phyloP scores from a whole-genome alignment of 1,140 invertebrate species.

The Lanistes nyassanus region DNA sequence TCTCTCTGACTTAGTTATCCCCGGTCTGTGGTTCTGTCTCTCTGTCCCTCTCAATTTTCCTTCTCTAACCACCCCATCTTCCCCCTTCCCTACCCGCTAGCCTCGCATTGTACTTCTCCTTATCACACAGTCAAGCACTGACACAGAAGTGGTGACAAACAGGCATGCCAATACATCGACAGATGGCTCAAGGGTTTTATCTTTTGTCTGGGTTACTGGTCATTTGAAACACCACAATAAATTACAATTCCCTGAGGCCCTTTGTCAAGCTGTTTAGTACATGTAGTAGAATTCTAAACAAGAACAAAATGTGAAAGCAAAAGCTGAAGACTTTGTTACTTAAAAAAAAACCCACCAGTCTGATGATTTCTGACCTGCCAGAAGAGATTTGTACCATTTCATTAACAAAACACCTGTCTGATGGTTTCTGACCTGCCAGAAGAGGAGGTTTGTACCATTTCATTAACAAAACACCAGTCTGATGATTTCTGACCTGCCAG shows the following conservation, averaged over 20 bases:
- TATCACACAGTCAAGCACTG: not conserved
- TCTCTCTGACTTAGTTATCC: too few relatives aligned
- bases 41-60: not conserved
- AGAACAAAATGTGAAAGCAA: not conserved
- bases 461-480: not conserved
- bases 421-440: not conserved
- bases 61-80: not conserved
- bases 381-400: not conserved
- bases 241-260: too few relatives aligned
- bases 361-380: slow-evolving; percentile 3
- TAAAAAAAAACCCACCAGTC: not conserved
- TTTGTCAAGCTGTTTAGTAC: too few relatives aligned
- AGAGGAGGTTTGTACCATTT: too few relatives aligned
- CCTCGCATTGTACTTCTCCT: too few relatives aligned
- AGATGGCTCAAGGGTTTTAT: not conserved
- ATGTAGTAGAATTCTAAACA: not conserved
- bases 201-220: too few relatives aligned
- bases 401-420: not conserved
- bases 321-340: not conserved
- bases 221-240: not conserved
- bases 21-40: too few relatives aligned
- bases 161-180: not conserved
- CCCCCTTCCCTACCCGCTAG: not conserved
- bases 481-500: not conserved
- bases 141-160: not conserved